Base-by-base conservation (phyloP, 2,888 invertebrate species). In the Ctenicera cuprea region DNA sequence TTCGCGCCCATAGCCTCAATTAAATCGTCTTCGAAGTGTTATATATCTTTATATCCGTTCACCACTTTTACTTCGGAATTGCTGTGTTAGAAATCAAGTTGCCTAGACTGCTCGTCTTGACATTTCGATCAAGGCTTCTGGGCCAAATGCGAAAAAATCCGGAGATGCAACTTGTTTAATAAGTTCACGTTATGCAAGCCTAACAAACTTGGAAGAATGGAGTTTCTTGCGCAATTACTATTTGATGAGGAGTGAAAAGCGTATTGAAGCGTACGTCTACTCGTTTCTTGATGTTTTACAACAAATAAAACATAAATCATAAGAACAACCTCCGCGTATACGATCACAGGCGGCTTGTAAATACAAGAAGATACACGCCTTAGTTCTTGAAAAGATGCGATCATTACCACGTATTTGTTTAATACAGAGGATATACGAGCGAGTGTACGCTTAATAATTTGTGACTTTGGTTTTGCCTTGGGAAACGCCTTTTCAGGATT, bases 371-470 rank as follows among this genome's bases (percentile, higher is more conserved):
- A 30, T n/a, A 30, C 54, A 54, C 54, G 30, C 30, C 30, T 30
- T 30, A 9, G 50, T 22, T 50, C 50, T 50, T 16, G 2, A 3
- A 12, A 9, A 50, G 50, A 18, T 50, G 20, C 50, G 12, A 22
- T 50, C 50, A 50, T 50, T 50, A 50, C 20, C 50, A 20, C 30
- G 30, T 54, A 26, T 54, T 54, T 54, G 54, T 54, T 54, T 54
- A 54, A 30, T 48, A 5, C 30, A 16, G 30, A 54, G 30, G 30
- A 54, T 30, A 30, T 30, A 26, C n/a, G 9, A n/a, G n/a, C n/a
- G n/a, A n/a, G n/a, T n/a, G 5, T 26, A 26, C 4, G 11, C 20
- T 9, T 18, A 54, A 18, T 50, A 16, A 16, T 54, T 22, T 16
- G n/a, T 18, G 5, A 30, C 50, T 20, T 9, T 1, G 11, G 8